phyloP scores from a whole-genome alignment of 1,140 invertebrate genomes.

The Carposina sasakii region DNA sequence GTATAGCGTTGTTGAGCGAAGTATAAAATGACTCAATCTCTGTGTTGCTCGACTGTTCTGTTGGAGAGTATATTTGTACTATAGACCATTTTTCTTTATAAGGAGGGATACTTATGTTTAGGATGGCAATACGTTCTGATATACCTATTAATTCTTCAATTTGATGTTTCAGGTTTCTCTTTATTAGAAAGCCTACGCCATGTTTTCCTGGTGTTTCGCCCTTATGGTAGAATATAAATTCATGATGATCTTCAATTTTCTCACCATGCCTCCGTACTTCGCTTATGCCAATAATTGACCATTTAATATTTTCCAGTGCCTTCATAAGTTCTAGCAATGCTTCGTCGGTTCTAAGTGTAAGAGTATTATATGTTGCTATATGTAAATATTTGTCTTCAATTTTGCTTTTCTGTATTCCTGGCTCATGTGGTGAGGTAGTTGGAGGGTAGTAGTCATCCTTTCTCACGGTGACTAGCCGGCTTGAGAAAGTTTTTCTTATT shows the following conservation, averaged over 20 bases:
- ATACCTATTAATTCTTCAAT: background rate
- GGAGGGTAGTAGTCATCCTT: background rate
- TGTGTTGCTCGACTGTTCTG: background rate
- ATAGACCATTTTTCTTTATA: constrained; percentile 5
- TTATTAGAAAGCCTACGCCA: constrained; percentile 6
- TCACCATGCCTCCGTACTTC: constrained; percentile 3
- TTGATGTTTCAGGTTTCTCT: background rate
- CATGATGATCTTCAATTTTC: background rate
- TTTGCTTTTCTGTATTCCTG: no score
- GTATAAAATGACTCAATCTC: background rate
- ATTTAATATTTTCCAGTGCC: constrained; percentile 8
- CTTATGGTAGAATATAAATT: constrained; percentile 3
- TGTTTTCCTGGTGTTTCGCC: constrained; percentile 1
- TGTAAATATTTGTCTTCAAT: no score
- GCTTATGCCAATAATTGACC: constrained; percentile 1
- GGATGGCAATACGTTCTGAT: constrained; percentile 1
- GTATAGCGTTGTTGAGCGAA: background rate
- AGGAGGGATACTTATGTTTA: background rate
- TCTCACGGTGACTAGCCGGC: background rate
- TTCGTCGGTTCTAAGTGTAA: constrained; percentile 7
- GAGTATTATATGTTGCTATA: constrained; percentile 5
- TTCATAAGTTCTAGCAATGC: background rate
- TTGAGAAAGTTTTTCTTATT: background rate
- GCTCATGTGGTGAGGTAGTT: no score
- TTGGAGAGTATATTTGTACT: constrained; percentile 4